Base-by-base conservation (phyloP, 2,888 invertebrate species). In the Oxyteleia sp. region DNA sequence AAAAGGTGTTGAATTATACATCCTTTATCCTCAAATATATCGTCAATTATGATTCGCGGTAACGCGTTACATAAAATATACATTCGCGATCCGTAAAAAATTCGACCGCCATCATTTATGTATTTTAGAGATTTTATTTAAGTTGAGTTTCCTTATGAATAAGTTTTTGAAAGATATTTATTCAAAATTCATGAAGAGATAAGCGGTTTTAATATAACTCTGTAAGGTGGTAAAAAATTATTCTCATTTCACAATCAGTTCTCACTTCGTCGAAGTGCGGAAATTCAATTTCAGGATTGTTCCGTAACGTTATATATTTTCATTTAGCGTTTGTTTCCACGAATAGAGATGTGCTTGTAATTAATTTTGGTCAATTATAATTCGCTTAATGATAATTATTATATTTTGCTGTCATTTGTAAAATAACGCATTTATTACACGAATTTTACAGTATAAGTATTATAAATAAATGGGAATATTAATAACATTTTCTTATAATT, bases 181-280 rank as follows among this genome's bases (percentile, higher is more conserved):
- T 64, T 47, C 16, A 47, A 49, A 47, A 43, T 64, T 64, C 64
- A 64, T 64, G 64, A 64, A 49, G 49, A 64, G 49, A 49, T 64
- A 64, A 64, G 49, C 49, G 64, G 47, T 49, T 49, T 64, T 35
- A 35, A 49, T 49, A 35, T 35, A 49, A 29, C 35, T 32, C n/a
- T n/a, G 64, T 13, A 61, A 45, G 43, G n/a, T 26, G 20, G 26
- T 15, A 23, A 49, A 64, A 64, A 43, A 49, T 59, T 64, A 49
- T 47, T 32, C 32, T 8, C 32, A 32, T 32, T 32, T 32, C 32
- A 10, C 32, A 32, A 32, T 32, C 32, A 10, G 32, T 1, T 32
- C 32, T 32, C 8, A 32, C 32, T 5, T 10, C 10, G 3, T 32
- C 10, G 8, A 32, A 32, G 8, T 32, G 32, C 32, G 10, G 32